Conservation (phyloP, 2,888 invertebrate species). For the Tigriopus californicus region DNA sequence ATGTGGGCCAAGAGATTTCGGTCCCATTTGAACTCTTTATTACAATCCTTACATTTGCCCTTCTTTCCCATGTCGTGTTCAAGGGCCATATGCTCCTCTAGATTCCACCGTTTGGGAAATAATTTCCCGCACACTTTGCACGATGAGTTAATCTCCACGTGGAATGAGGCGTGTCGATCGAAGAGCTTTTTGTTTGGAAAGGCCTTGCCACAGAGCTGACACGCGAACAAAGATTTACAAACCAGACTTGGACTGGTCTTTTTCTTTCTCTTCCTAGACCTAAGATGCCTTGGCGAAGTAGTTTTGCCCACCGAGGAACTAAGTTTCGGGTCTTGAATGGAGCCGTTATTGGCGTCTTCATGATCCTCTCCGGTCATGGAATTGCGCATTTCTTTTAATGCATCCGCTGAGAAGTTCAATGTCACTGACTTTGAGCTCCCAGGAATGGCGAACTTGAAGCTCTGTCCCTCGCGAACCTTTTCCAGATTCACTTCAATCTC, state of each 20-base stretch:
- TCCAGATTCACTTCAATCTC: not conserved
- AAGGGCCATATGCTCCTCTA: slow-evolving; percentile 6
- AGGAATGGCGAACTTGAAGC: not conserved
- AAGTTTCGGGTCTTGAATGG: too few species aligned
- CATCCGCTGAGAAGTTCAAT: slow-evolving; percentile 12
- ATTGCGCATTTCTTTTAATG: slow-evolving; percentile 11
- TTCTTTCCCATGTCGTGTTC: not conserved
- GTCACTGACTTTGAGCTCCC: slow-evolving; percentile 10
- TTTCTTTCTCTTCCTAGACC: too few species aligned
- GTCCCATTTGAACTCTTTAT: slow-evolving; percentile 3
- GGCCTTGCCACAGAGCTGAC: slow-evolving; percentile 1
- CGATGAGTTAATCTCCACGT: slow-evolving; percentile 5
- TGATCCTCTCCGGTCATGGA: not conserved
- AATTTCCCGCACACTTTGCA: slow-evolving; percentile 5
- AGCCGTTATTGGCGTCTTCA: too few species aligned
- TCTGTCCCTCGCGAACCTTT: not conserved
- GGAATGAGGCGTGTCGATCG: slow-evolving; percentile 3
- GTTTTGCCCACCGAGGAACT: too few species aligned
- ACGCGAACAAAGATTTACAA: not conserved
- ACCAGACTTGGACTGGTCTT: too few species aligned
- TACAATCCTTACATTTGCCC: slow-evolving; percentile 8
- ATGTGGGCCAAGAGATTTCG: slow-evolving; percentile 13
- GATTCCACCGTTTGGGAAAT: slow-evolving; percentile 1
- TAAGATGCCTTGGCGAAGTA: too few species aligned
- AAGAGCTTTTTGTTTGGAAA: not conserved